Evolutionary conservation across 2,797 vertebrate genomes (phyloP), one percentile per base, ranked within the genome.

Genomic region (Coendou prehensilis): DNA sequence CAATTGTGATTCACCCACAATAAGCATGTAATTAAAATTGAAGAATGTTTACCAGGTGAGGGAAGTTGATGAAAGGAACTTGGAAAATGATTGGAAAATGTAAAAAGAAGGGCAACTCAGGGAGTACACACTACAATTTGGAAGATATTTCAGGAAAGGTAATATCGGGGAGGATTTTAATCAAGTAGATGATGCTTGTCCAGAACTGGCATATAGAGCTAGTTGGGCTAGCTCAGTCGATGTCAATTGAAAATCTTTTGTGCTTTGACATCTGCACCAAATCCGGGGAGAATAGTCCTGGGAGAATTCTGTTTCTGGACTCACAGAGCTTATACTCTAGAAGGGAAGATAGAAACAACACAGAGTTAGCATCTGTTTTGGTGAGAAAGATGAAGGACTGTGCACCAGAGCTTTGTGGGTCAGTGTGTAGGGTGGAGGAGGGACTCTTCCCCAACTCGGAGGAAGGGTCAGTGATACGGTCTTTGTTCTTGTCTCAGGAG

Each of bases 1-100:
- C 92, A 82, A 93, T 98, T 98, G 95, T 98, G 83, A 96, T 96
- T 98, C 90, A 95, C n/a, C 85, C 71, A 98, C 80, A 97, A 95
- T 97, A 95, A 97, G 87, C 82, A 82, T 89, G 50, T 95, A 95
- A 96, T 98, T 97, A 96, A 96, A 95, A 89, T 37, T 94, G 95
- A 97, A 94, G 88, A 95, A 93, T 96, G 75, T 96, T 96, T 97
- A 92, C 95, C 94, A 96, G 96, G 92, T 97, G 87, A 97, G 50
- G 75, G 30, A 93, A 61, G 57, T 91, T 97, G 93, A 89, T 95
- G 90, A 97, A 96, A 76, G 0, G 14, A 95, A 9, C 63, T 69
- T 92, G 47, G 73, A 59, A 67, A 94, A 95, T n/a, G n/a, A 22
- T 73, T 80, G 59, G 47, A 82, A 97, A 93, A 78, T 93, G 50